Conservation (phyloP, 2,797 vertebrate genomes). For the Lepilemur ruficaudatus region DNA sequence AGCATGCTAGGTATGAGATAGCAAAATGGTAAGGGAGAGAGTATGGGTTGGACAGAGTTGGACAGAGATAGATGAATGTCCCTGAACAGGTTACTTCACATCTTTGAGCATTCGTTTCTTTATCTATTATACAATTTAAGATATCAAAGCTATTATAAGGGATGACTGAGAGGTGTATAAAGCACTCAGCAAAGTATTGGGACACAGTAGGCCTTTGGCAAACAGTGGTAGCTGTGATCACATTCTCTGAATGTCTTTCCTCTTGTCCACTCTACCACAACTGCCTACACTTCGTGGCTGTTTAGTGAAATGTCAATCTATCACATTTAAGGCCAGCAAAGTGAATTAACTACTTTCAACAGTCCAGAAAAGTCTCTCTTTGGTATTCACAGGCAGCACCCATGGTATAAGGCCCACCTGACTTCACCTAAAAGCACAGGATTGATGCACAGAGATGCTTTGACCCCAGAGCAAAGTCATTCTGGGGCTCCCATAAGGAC, state of each 20-base stretch:
- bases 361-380: not conserved
- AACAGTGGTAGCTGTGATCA: not conserved
- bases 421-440: not conserved
- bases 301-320: not conserved
- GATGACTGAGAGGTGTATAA: not conserved
- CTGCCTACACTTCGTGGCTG: not conserved
- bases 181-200: not conserved
- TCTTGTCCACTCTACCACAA: not conserved
- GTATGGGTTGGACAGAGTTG: not conserved
- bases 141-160: not conserved
- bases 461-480: not conserved
- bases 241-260: not conserved
- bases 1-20: not conserved
- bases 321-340: not conserved
- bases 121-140: not conserved
- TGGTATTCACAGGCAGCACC: not conserved
- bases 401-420: not conserved
- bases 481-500: not conserved
- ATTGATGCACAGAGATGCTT: not conserved
- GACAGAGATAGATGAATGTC: not conserved
- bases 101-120: not conserved
- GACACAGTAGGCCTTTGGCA: not conserved
- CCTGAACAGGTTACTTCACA: not conserved
- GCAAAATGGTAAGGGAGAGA: not conserved
- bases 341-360: not conserved